Evolutionary conservation across 2,797 vertebrate genomes (phyloP), one percentile per base, ranked within the genome.

Genomic region (Gorsachius magnificus): DNA sequence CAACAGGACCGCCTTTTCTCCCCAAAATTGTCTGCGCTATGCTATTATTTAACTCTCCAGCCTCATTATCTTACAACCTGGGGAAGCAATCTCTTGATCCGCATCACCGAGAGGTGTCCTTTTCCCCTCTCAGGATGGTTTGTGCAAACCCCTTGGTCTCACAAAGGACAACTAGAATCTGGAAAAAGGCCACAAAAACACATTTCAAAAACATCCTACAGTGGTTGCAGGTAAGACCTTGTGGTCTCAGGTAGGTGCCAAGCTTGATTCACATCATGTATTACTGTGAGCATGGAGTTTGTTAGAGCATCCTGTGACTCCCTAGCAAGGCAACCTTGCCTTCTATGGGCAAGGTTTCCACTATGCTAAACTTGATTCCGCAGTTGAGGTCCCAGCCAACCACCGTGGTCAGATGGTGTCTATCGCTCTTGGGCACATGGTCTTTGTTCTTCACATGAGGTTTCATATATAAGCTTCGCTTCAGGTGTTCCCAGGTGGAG

Each of bases 401-500:
- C 35, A 10, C 72, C 3, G 0, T 35, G 83, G 50, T 72, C 83
- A 20, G 84, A 38, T 20, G 50, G 45, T n/a, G 87, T 70, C 87
- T 93, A 1, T 69, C 0, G 6, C 95, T 90, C 22, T 13, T 65
- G 92, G 89, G 74, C 86, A 69, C 45, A 6, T 0, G 17, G 81
- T 66, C 81, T 91, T 74, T 85, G 71, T 46, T 93, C 89, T 66
- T 84, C 7, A 0, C 66, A 21, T 6, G 20, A 26, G 36, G 36
- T 46, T 79, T 76, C 48, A 6, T 8, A 31, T 7, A 3, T 5
- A 11, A 68, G 54, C 50, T 93, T 76, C 10, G 70, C 95, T 89
- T 77, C 87, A 35, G 95, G 91, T 93, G 81, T 61, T 96, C 87
- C 78, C 81, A 94, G 89, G 28, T 87, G 89, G 66, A 72, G 78